phyloP scores from a whole-genome alignment of 2,797 vertebrate species.

The Rousettus madagascariensis region DNA sequence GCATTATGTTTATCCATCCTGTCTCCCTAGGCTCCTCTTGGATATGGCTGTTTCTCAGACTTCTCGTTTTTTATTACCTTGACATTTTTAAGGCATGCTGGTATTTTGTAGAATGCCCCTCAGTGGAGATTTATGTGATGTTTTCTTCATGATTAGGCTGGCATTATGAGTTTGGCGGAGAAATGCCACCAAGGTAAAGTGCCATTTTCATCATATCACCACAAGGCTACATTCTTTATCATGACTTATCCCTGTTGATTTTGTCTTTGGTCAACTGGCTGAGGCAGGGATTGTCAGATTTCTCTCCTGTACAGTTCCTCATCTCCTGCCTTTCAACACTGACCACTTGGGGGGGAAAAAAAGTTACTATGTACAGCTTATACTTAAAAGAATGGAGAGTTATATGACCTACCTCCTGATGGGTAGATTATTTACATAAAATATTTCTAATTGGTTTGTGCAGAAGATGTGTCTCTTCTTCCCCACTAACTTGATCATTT shows the following conservation, averaged over 20 bases:
- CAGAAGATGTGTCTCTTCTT: neutral
- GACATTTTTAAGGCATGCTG: neutral
- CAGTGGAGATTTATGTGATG: neutral
- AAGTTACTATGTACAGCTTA: neutral
- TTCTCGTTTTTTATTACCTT: neutral
- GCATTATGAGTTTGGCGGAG: neutral
- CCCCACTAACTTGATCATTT: neutral
- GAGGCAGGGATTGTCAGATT: neutral
- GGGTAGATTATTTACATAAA: neutral
- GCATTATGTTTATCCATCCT: neutral
- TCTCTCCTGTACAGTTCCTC: neutral
- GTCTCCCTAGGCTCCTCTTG: neutral
- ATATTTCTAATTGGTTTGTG: neutral
- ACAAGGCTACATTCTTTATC: neutral
- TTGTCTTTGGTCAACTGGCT: neutral
- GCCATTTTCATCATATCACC: neutral
- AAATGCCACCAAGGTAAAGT: neutral
- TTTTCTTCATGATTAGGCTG: neutral
- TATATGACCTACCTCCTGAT: neutral
- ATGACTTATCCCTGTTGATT: neutral
- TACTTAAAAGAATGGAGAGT: neutral
- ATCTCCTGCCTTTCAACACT: neutral
- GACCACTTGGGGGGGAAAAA: neutral
- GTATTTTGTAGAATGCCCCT: neutral
- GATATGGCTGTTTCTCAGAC: neutral